Conservation (phyloP, 2,113 vertebrate genomes). For the Eulemur rufifrons region DNA sequence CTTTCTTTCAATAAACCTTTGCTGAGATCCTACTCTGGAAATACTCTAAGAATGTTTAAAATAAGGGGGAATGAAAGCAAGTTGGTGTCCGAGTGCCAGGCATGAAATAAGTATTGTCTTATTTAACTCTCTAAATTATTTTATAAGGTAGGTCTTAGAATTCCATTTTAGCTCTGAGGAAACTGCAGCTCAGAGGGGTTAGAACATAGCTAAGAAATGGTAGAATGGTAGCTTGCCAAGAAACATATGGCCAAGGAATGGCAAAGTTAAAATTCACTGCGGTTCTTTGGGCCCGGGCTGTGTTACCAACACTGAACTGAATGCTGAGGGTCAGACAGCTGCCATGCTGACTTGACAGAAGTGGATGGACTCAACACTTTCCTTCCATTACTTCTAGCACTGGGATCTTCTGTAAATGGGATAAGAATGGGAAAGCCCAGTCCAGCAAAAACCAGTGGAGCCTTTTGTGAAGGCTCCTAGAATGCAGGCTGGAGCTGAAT, state of each 20-base stretch:
- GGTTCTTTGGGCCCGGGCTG: neutral
- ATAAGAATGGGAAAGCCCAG: neutral
- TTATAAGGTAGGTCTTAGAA: neutral
- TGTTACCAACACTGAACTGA: neutral
- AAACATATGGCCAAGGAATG: neutral
- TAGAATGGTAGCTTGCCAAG: neutral
- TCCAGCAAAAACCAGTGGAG: neutral
- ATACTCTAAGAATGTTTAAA: neutral
- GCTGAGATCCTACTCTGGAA: neutral
- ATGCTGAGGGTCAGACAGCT: neutral
- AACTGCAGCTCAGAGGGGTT: neutral
- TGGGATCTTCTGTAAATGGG: neutral
- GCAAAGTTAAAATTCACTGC: neutral
- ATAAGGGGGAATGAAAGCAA: neutral
- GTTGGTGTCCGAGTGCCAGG: too few species aligned
- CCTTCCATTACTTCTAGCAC: neutral
- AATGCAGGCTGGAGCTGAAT: neutral
- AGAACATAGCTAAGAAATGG: too few species aligned
- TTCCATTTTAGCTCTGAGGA: neutral
- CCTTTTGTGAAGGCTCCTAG: neutral
- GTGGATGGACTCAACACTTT: neutral
- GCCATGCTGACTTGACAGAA: neutral
- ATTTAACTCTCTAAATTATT: neutral
- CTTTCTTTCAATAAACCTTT: neutral
- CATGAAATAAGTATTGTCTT: neutral